A percentile compares a stretch with the other conserved stretches of the same genome.
Evolutionary conservation across 2,113 vertebrate species (phyloP).

Genomic region (Gopherus flavomarginatus): DNA sequence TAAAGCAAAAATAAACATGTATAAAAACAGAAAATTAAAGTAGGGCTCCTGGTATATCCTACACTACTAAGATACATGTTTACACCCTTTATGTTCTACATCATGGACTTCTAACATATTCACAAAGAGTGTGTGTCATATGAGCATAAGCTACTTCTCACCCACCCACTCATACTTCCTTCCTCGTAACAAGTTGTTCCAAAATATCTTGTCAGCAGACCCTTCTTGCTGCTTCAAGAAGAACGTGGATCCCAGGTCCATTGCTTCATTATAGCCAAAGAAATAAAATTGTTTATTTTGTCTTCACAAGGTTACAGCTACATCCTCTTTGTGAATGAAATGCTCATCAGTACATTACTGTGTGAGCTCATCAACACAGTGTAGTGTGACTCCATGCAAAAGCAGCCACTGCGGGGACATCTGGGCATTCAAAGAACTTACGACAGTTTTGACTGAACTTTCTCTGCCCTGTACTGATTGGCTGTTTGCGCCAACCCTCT

Average conservation of each 20-base stretch:
- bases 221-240: conserved; percentile 66
- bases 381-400: conserved; percentile 32
- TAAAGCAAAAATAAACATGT: not conserved
- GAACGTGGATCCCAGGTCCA: conserved; percentile 48
- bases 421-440: conserved; percentile 1
- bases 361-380: conserved; percentile 4
- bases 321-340: conserved; percentile 67
- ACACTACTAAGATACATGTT: conserved; percentile 46
- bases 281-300: conserved; percentile 47
- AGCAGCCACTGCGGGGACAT: conserved; percentile 4
- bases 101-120: conserved; percentile 55
- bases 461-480: not conserved
- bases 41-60: conserved; percentile 54
- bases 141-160: conserved; percentile 76
- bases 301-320: conserved; percentile 40
- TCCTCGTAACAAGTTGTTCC: conserved; percentile 80
- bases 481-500: not conserved
- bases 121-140: conserved; percentile 69
- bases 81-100: conserved; percentile 64
- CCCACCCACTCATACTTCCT: conserved; percentile 80
- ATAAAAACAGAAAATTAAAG: conserved; percentile 37
- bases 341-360: not conserved
- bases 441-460: not conserved
- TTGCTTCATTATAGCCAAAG: conserved; percentile 59
- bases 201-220: conserved; percentile 79